phyloP scores from a whole-genome alignment of 2,888 invertebrate species.

The Meiosimyza platycephala region DNA sequence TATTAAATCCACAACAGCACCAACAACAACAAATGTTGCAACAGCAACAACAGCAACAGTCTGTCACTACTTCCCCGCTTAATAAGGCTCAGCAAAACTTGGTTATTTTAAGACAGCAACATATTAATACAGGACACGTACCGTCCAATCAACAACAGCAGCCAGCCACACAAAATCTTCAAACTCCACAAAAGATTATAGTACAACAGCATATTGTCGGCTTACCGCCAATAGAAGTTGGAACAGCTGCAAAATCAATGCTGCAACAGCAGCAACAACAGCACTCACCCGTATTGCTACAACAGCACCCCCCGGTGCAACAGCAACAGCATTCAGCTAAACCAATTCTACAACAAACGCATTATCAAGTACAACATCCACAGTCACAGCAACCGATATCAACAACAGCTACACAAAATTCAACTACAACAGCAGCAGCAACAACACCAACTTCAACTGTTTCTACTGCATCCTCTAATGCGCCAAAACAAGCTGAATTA shows the following conservation, averaged over 20 bases:
- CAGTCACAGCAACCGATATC: constrained; percentile 32
- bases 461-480: constrained; percentile 1
- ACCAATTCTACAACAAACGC: constrained; percentile 24
- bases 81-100: constrained; percentile 37
- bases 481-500: constrained; percentile 8
- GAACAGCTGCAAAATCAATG: neutral
- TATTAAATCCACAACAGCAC: constrained; percentile 44
- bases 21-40: constrained; percentile 44
- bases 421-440: constrained; percentile 29
- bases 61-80: neutral
- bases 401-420: constrained; percentile 38
- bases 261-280: constrained; percentile 33
- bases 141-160: constrained; percentile 41
- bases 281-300: constrained; percentile 28
- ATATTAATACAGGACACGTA: constrained; percentile 28
- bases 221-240: constrained; percentile 45
- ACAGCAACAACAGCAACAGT: constrained; percentile 42
- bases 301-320: constrained; percentile 39
- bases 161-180: constrained; percentile 60
- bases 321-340: constrained; percentile 46
- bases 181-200: constrained; percentile 53
- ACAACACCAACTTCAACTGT: constrained; percentile 13
- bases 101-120: constrained; percentile 46
- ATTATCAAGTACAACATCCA: constrained; percentile 38
- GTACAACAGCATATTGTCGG: constrained; percentile 57